These are phyloP conservation scores for Eledone cirrhosa DNA, from an alignment of 2,888 invertebrate genomes.

Conservation along the genomic window DNA sequence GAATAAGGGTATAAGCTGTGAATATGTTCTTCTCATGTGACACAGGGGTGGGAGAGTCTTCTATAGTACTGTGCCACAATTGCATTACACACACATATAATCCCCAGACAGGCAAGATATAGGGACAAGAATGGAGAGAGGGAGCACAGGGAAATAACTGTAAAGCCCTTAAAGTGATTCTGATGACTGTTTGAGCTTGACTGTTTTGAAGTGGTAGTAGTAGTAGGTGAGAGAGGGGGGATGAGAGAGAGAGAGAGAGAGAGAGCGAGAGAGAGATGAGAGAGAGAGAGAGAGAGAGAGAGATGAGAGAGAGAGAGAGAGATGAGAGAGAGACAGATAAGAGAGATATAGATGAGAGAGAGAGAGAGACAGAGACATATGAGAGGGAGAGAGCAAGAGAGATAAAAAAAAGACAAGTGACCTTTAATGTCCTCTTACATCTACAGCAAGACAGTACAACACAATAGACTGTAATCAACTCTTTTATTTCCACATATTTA, in stretches of 20 bases:
- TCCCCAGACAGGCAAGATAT: neutral
- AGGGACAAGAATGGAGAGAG: conserved; percentile 10
- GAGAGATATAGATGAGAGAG: neutral
- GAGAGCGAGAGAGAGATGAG: neutral
- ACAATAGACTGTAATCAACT: no score
- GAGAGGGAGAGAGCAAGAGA: neutral
- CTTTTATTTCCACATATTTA: no score
- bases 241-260: neutral
- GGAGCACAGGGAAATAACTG: neutral
- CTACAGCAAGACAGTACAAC: neutral
- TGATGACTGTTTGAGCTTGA: neutral
- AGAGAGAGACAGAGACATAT: no score
- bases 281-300: neutral
- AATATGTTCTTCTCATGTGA: no score
- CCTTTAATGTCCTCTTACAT: neutral
- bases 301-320: neutral
- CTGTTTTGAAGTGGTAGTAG: neutral
- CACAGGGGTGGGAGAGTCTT: no score
- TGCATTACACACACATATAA: no score
- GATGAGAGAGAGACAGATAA: neutral
- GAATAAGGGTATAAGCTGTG: no score
- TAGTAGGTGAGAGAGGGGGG: neutral
- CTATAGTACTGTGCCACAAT: no score
- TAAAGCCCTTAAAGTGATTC: neutral
- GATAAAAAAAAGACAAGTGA: neutral